Percentiles rank a stretch among this genome's conserved stretches.
Evolutionary conservation across 2,888 invertebrate genomes (phyloP).

Genomic region (Himalopsyche kuldschensis): DNA sequence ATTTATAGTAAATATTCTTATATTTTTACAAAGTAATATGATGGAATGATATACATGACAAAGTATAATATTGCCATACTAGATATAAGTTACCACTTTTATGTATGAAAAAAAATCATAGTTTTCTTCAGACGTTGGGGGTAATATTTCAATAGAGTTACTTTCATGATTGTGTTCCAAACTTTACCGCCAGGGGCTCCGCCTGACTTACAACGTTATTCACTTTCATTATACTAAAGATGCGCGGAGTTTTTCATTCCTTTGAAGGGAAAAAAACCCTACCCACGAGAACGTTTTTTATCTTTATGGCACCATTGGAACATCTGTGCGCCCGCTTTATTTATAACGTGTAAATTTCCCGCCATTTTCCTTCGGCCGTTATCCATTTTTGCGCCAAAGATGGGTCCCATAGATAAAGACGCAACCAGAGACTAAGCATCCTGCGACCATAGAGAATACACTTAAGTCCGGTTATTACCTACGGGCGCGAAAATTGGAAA

Average conservation of each 20-base stretch:
- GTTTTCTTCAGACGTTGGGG: neutral
- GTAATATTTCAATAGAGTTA: neutral
- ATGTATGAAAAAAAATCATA: neutral
- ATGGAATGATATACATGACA: too few relatives aligned
- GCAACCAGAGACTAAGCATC: neutral
- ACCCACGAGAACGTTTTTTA: neutral
- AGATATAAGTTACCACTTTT: too few relatives aligned
- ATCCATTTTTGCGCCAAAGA: slow-evolving; percentile 13
- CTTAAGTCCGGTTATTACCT: slow-evolving; percentile 27
- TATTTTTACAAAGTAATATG: too few relatives aligned
- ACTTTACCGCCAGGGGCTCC: neutral
- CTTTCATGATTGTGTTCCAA: neutral
- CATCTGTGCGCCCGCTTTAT: neutral
- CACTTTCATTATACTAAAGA: neutral
- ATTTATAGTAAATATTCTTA: too few relatives aligned
- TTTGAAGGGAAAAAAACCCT: neutral
- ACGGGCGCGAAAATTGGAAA: slow-evolving; percentile 29
- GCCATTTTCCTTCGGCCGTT: slow-evolving; percentile 13
- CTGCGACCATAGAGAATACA: slow-evolving; percentile 1
- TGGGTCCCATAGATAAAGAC: slow-evolving; percentile 19
- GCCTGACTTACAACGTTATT: neutral
- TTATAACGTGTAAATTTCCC: slow-evolving; percentile 17
- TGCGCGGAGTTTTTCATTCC: neutral
- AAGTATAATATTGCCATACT: too few relatives aligned
- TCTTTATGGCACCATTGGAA: neutral